Evolutionary conservation across 2,797 vertebrate genomes (phyloP).

Genomic region (Parambassis ranga): DNA sequence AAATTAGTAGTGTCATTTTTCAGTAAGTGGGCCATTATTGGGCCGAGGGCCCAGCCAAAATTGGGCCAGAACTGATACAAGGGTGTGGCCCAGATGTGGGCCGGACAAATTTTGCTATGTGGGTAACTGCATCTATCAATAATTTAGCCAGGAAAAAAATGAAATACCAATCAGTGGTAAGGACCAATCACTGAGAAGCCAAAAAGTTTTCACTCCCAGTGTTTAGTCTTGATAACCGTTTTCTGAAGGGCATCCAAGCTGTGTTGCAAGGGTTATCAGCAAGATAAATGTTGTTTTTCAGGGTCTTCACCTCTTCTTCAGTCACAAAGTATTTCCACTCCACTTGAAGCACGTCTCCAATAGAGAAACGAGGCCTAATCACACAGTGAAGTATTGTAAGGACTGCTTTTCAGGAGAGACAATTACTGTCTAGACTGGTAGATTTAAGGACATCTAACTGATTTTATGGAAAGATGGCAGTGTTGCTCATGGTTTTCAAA

Average conservation of each 20-base stretch:
- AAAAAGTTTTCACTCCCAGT: constrained; percentile 3
- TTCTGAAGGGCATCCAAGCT: constrained; percentile 23
- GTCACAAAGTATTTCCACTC: constrained; percentile 48
- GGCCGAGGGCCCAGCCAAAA: too few species aligned
- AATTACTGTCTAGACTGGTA: constrained; percentile 21
- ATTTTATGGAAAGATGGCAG: neutral
- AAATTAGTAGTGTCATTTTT: too few species aligned
- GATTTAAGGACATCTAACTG: constrained; percentile 5
- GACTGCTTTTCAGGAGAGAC: constrained; percentile 27
- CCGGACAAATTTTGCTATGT: too few species aligned
- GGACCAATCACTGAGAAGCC: neutral
- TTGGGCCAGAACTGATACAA: too few species aligned
- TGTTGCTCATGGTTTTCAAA: too few species aligned
- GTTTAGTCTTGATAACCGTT: constrained; percentile 21
- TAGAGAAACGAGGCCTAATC: constrained; percentile 19
- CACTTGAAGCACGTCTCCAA: constrained; percentile 39
- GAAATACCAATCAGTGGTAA: neutral
- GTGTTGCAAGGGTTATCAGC: constrained; percentile 31
- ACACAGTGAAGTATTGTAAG: constrained; percentile 8
- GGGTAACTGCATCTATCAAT: constrained; percentile 30
- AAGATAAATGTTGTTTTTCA: constrained; percentile 59
- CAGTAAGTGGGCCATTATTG: too few species aligned
- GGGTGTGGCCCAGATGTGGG: too few species aligned
- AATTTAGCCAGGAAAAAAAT: constrained; percentile 2
- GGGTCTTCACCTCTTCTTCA: constrained; percentile 45